These are phyloP conservation scores for Danaus chrysippus DNA, from an alignment of 2,888 invertebrate genomes.

Conservation along the genomic window DNA sequence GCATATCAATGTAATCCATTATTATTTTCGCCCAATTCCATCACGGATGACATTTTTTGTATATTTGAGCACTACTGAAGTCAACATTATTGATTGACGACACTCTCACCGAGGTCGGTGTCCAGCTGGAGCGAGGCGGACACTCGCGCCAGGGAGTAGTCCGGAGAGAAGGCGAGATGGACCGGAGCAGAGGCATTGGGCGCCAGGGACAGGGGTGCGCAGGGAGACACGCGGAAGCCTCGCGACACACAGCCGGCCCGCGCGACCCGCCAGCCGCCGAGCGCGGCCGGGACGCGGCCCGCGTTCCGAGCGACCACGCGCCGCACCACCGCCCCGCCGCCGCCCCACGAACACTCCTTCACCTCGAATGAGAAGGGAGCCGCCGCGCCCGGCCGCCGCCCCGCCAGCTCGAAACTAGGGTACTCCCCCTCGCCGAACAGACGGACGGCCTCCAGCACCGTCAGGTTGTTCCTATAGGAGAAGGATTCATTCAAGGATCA, in stretches of 20 bases:
- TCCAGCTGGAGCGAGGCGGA: slow-evolving; percentile 43
- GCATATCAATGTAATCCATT: too few relatives aligned
- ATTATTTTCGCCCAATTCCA: too few relatives aligned
- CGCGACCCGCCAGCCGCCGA: slow-evolving; percentile 67
- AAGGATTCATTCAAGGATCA: too few relatives aligned
- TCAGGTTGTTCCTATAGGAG: slow-evolving; percentile 90
- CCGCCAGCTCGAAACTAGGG: slow-evolving; percentile 93
- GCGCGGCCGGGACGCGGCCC: slow-evolving; percentile 91
- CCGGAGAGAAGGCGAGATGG: slow-evolving; percentile 50
- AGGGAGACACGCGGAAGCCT: slow-evolving; percentile 59
- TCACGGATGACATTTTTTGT: too few relatives aligned
- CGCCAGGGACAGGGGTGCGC: slow-evolving; percentile 52
- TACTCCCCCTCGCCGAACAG: slow-evolving; percentile 91
- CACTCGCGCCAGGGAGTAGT: slow-evolving; percentile 56
- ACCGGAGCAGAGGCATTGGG: slow-evolving; percentile 58
- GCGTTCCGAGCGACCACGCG: slow-evolving; percentile 92
- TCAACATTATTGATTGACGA: not conserved
- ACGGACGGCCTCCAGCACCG: slow-evolving; percentile 91
- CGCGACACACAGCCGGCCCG: slow-evolving; percentile 55
- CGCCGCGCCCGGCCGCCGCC: slow-evolving; percentile 87
- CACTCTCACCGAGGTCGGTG: slow-evolving; percentile 35
- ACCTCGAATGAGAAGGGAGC: slow-evolving; percentile 80
- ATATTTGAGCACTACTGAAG: too few relatives aligned
- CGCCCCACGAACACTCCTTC: slow-evolving; percentile 83
- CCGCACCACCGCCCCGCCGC: slow-evolving; percentile 70